Base-by-base conservation (phyloP, 2,888 invertebrate species). In the Eubasilissa splendida region DNA sequence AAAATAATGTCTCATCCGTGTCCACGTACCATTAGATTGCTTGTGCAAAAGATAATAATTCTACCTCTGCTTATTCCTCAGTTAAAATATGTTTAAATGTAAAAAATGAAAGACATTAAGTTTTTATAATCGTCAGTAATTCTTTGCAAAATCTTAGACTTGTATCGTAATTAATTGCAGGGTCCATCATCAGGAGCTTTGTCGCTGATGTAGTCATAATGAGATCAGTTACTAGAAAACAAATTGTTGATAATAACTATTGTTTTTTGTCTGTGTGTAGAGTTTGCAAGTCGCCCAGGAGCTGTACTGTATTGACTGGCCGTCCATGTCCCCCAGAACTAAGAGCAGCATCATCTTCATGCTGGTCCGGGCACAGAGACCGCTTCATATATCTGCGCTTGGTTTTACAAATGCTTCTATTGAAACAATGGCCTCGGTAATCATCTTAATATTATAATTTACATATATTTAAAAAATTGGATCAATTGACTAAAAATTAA, bases 271-370 rank as follows among this genome's bases (percentile, higher is more conserved):
- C 12, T 66, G 31, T 65, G 12, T 65, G 12, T 53, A 80, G 80
- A 80, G 80, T 63, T 0, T 33, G 3, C n/a, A 66, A 59, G 9
- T 80, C 50, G 50, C 56, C 5, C 59, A 70, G 12, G 60, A 58
- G 33, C 54, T 80, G 4, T 80, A 80, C 14, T 4, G 50, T 59
- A 60, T 42, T 63, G 31, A 76, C n/a, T 80, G 80, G 80, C 53
- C 63, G n/a, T 54, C 52, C 7, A 50, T 80, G 63, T 71, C 80
- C 33, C 12, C 2, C 1, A 11, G 76, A n/a, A 33, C 33, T 22
- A 80, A 77, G 33, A 77, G 42, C 9, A 42, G 65, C 9, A 50
- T 80, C 3, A 33, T 71, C 5, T 65, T 80, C 42, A 66, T 80
- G 7, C 54, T 80, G 65, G 58, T 56, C 22, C 54, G 71, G n/a